These are phyloP conservation scores for Temnopleurus reevesii DNA, from an alignment of 53 echinoderm and acorn worm genomes.

Conservation along the genomic window DNA sequence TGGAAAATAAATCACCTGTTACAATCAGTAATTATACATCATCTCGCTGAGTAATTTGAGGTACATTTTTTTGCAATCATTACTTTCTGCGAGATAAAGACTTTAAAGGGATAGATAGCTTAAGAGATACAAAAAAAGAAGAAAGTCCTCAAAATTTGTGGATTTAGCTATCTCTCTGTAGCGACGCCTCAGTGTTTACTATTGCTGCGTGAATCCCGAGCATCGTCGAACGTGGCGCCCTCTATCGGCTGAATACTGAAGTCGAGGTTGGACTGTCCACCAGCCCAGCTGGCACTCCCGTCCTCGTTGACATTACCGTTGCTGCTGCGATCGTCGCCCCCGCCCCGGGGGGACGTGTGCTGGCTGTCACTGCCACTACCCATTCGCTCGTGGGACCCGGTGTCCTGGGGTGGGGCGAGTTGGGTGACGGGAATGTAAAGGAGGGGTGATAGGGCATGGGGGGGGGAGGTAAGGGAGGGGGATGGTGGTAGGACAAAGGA, in stretches of 20 bases:
- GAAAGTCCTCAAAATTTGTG: neutral
- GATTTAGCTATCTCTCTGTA: neutral
- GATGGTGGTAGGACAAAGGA: neutral
- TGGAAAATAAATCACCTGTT: no score
- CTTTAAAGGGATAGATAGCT: neutral
- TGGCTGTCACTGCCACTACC: constrained; percentile 72
- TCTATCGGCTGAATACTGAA: constrained; percentile 57
- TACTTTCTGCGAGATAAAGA: neutral
- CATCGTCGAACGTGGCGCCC: constrained; percentile 51
- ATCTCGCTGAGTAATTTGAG: no score
- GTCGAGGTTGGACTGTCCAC: constrained; percentile 59
- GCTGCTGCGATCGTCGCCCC: constrained; percentile 60
- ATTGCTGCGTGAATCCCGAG: constrained; percentile 48
- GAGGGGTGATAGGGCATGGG: neutral
- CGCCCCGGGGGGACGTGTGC: constrained; percentile 65
- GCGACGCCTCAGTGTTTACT: constrained; percentile 48
- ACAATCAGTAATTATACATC: no score
- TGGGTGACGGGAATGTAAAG: neutral
- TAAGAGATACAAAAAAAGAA: neutral
- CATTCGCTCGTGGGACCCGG: constrained; percentile 57
- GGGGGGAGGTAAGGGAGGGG: neutral
- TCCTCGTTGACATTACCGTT: constrained; percentile 67
- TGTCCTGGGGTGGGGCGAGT: constrained; percentile 6
- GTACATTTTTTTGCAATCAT: no score
- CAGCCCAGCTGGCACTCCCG: constrained; percentile 53